Percentiles rank a stretch among this genome's conserved stretches.
phyloP scores from a whole-genome alignment of 2,888 invertebrate genomes.

The Papilio demoleus region DNA sequence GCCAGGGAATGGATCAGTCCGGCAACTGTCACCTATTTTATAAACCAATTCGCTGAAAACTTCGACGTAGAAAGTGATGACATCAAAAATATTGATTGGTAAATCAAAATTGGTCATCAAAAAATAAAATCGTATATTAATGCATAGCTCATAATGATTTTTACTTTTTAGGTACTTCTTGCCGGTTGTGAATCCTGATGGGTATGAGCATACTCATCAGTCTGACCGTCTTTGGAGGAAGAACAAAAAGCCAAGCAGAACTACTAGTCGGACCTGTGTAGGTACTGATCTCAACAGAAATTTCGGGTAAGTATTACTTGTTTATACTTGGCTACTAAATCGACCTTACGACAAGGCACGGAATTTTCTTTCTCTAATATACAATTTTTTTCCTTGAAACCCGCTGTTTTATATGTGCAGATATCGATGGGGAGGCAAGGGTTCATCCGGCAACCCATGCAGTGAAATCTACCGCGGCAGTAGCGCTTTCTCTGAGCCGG shows the following conservation, averaged over 20 bases:
- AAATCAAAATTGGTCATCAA: neutral
- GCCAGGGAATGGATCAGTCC: constrained; percentile 97
- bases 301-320: constrained; percentile 84
- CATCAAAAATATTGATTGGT: constrained; percentile 77
- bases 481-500: constrained; percentile 94
- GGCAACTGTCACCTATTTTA: constrained; percentile 90
- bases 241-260: constrained; percentile 85
- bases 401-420: constrained; percentile 54
- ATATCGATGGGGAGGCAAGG: constrained; percentile 94
- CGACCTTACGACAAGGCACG: too few relatives aligned
- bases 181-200: constrained; percentile 92
- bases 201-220: constrained; percentile 93
- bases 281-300: constrained; percentile 94
- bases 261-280: constrained; percentile 80
- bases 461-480: constrained; percentile 92
- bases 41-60: constrained; percentile 89
- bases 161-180: constrained; percentile 84
- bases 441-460: constrained; percentile 92
- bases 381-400: too few relatives aligned
- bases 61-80: constrained; percentile 86
- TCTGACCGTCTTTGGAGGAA: constrained; percentile 93
- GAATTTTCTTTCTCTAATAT: too few relatives aligned
- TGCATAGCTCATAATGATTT: neutral
- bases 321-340: too few relatives aligned
- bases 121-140: neutral